Evolutionary conservation across 64 coral and sea anemone genomes (phyloP).

Genomic region (Cladopsammia gracilis): DNA sequence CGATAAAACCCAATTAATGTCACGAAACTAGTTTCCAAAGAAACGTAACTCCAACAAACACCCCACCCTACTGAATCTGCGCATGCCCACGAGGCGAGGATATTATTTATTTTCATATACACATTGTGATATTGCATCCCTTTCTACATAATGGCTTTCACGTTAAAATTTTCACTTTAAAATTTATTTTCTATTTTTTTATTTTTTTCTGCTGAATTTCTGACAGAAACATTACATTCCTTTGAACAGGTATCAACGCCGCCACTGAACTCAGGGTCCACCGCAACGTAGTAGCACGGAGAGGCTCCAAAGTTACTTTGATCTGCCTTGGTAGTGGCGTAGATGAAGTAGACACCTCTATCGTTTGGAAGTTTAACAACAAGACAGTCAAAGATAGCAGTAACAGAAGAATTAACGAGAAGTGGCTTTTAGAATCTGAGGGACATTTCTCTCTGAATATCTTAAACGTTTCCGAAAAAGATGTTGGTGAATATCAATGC

Average conservation of each 20-base stretch:
- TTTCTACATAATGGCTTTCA: no score
- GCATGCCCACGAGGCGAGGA: no score
- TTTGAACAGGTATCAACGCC: neutral
- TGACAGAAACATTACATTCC: neutral
- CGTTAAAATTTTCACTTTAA: no score
- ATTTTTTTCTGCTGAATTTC: no score
- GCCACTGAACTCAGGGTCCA: neutral
- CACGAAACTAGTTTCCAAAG: no score
- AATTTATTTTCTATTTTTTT: no score
- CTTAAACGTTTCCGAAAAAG: neutral
- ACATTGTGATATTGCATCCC: no score
- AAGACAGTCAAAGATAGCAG: neutral
- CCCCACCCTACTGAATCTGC: no score
- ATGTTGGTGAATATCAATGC: conserved; percentile 13
- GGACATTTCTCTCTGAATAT: neutral
- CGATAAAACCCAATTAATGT: no score
- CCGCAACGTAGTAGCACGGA: neutral
- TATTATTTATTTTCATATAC: no score
- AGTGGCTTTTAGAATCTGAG: neutral
- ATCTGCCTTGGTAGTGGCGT: neutral
- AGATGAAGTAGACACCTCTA: neutral
- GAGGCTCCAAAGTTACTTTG: neutral
- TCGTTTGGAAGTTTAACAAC: neutral
- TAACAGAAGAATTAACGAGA: neutral
- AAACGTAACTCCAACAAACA: no score